These are phyloP conservation scores for Enhydra lutris DNA, from an alignment of 2,113 vertebrate genomes.

Conservation along the genomic window DNA sequence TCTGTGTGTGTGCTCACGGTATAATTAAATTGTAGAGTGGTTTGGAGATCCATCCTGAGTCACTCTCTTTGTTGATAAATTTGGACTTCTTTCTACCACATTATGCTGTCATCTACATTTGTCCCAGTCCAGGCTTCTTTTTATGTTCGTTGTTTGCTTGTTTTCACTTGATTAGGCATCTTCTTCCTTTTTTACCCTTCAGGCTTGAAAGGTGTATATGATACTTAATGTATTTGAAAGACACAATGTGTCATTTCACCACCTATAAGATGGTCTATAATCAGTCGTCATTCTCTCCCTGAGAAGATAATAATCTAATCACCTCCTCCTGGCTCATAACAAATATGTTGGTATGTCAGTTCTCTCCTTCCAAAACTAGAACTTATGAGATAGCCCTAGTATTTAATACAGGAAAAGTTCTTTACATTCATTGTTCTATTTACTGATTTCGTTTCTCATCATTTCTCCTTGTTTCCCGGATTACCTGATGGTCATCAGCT, in stretches of 20 bases:
- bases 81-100: rapidly evolving
- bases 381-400: rapidly evolving
- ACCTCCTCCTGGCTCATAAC: too few species aligned
- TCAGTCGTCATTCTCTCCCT: too few species aligned
- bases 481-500: too few species aligned
- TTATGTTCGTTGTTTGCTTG: not conserved
- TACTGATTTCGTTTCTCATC: too few species aligned
- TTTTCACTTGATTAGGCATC: not conserved
- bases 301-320: not conserved
- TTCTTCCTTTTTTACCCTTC: not conserved
- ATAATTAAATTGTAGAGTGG: too few species aligned
- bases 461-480: too few species aligned
- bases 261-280: not conserved
- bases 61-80: not conserved
- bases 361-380: not conserved
- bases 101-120: rapidly evolving
- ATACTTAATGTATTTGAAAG: not conserved
- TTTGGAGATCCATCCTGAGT: not conserved
- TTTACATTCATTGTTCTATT: not conserved
- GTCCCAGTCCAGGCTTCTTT: not conserved
- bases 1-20: too few species aligned
- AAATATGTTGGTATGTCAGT: not conserved
- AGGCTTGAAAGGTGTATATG: not conserved
- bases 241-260: too few species aligned
- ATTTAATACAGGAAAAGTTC: not conserved